Conservation (phyloP, 1,140 invertebrate species). For the Panagrolaimus sp. region DNA sequence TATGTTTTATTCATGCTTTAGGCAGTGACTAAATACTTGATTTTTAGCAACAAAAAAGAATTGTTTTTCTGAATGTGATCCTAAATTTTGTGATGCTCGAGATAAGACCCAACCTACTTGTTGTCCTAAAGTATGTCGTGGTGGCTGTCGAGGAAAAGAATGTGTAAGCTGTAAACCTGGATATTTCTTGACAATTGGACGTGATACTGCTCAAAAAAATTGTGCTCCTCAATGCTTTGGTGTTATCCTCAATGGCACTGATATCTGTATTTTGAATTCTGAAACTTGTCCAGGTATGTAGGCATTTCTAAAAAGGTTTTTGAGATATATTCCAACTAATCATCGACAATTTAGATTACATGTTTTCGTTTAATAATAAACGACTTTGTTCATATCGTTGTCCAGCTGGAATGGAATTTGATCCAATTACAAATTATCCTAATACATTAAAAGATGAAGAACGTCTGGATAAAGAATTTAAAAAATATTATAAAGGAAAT, state of each 20-base stretch:
- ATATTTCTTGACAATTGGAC: not conserved
- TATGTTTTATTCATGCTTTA: not conserved
- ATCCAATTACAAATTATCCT: not conserved
- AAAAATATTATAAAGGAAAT: not conserved
- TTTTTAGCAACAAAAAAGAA: not conserved
- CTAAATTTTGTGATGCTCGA: not conserved
- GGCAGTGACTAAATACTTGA: too few species aligned
- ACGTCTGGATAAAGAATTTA: not conserved
- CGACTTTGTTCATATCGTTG: not conserved
- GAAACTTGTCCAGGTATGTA: not conserved
- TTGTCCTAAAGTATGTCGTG: not conserved
- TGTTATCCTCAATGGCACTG: not conserved
- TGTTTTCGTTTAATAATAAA: not conserved
- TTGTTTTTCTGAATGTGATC: not conserved
- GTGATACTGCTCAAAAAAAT: not conserved
- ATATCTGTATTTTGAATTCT: not conserved
- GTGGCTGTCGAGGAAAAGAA: not conserved
- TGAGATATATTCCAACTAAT: too few species aligned
- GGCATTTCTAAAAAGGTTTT: not conserved
- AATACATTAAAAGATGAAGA: not conserved
- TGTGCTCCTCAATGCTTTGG: not conserved
- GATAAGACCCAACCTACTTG: not conserved
- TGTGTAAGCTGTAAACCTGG: not conserved
- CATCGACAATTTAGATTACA: slow-evolving; percentile 6
- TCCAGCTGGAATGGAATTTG: slow-evolving; percentile 8